phyloP scores from a whole-genome alignment of 2,113 vertebrate species.

The Merops nubicus region DNA sequence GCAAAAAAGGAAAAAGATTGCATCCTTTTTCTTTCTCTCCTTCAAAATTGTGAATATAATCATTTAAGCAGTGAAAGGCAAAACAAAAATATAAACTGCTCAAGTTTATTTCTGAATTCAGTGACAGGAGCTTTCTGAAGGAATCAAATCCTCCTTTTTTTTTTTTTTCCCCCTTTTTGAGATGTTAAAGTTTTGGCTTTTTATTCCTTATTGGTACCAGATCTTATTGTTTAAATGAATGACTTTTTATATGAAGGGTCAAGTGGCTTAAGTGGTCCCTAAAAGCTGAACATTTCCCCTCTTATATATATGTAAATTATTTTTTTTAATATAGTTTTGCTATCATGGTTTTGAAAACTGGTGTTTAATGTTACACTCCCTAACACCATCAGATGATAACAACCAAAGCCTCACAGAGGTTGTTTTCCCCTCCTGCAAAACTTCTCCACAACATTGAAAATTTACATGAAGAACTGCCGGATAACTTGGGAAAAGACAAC shows the following conservation, averaged over 20 bases:
- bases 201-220: slow-evolving; percentile 1
- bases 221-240: slow-evolving; percentile 22
- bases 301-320: too few relatives aligned
- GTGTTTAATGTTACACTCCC: neutral
- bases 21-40: neutral
- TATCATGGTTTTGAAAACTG: neutral
- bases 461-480: neutral
- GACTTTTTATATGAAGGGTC: neutral
- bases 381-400: neutral
- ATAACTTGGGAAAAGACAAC: neutral
- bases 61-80: slow-evolving; percentile 22
- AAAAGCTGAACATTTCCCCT: neutral
- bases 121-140: neutral
- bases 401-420: neutral
- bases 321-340: neutral
- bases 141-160: neutral
- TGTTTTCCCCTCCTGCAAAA: neutral
- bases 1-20: neutral
- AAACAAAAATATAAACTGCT: slow-evolving; percentile 4
- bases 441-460: neutral
- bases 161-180: neutral
- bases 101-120: neutral
- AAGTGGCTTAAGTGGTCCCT: neutral
- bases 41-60: slow-evolving; percentile 22
- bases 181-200: neutral